Evolutionary conservation across 2,113 vertebrate genomes (phyloP).

Genomic region (Dicaeum eximium): DNA sequence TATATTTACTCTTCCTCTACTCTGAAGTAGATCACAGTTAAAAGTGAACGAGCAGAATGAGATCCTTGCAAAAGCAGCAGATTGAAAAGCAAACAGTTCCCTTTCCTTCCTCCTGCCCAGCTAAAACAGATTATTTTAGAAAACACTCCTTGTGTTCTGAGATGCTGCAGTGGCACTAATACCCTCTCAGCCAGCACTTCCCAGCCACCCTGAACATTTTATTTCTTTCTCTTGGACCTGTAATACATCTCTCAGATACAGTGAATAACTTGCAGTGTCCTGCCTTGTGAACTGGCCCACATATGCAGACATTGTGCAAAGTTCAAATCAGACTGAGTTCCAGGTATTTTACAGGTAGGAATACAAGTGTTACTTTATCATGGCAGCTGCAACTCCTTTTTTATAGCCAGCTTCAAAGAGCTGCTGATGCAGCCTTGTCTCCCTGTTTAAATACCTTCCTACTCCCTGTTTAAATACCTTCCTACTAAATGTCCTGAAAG

Average conservation of each 20-base stretch:
- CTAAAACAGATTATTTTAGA: not conserved
- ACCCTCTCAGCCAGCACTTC: not conserved
- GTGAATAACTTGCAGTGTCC: not conserved
- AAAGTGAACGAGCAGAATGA: not conserved
- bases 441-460: not conserved
- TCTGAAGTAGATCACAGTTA: not conserved
- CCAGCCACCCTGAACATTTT: not conserved
- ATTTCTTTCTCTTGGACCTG: not conserved
- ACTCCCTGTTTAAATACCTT: not conserved
- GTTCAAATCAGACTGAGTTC: not conserved
- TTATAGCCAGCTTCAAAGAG: not conserved
- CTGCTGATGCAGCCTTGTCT: not conserved
- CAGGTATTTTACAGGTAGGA: not conserved
- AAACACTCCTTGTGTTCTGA: not conserved
- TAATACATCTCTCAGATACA: accelerated
- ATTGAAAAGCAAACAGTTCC: not conserved
- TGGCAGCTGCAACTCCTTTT: not conserved
- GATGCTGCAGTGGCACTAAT: not conserved
- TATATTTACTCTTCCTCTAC: not conserved
- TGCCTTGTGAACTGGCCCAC: not conserved
- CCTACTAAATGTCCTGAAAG: not conserved
- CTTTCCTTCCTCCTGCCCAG: not conserved
- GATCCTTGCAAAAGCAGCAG: not conserved
- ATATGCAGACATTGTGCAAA: not conserved
- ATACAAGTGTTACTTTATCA: not conserved